Evolutionary conservation across 2,113 vertebrate genomes (phyloP).

Genomic region (Chiloscyllium plagiosum): DNA sequence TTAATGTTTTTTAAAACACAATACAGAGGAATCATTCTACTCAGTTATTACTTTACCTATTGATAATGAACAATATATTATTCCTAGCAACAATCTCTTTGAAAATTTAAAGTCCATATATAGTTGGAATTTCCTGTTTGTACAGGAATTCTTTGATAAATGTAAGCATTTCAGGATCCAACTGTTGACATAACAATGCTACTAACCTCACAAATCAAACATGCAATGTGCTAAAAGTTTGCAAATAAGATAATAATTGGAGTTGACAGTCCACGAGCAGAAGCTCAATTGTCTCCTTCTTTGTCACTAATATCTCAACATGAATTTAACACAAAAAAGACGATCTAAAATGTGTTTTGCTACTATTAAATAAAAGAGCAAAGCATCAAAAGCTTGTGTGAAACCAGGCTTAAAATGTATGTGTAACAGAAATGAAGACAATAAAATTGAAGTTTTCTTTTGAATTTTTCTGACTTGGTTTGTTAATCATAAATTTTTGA

Average conservation of each 20-base stretch:
- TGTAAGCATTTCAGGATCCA: neutral
- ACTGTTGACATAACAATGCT: neutral
- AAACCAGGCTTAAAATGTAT: neutral
- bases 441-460: constrained; percentile 2
- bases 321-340: neutral
- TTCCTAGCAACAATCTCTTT: neutral
- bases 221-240: neutral
- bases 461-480: neutral
- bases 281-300: neutral
- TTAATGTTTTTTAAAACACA: neutral
- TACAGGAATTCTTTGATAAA: neutral
- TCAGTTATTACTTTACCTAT: neutral
- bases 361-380: neutral
- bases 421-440: neutral
- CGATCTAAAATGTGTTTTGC: neutral
- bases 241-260: neutral
- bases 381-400: neutral
- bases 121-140: neutral
- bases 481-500: neutral
- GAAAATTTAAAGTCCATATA: neutral
- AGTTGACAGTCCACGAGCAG: neutral
- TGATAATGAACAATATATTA: too few relatives aligned
- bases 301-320: neutral
- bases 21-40: neutral
- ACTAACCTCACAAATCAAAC: neutral